Evolutionary conservation across 2,797 vertebrate genomes (phyloP).

Genomic region (Siniperca undulata): DNA sequence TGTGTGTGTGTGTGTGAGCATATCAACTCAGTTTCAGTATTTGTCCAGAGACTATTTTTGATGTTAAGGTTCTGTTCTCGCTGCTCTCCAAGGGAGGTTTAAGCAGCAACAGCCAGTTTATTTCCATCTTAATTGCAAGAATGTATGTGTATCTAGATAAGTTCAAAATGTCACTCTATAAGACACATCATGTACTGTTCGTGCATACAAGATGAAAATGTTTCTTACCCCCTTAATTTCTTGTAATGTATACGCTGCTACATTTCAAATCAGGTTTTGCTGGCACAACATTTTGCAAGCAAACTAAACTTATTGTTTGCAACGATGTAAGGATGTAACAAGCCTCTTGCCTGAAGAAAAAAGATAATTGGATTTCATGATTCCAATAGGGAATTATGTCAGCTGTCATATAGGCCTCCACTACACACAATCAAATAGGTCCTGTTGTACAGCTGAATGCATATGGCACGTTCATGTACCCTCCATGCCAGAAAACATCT

Average conservation of each 20-base stretch:
- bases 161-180: neutral
- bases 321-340: slow-evolving; percentile 3
- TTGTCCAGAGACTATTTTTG: slow-evolving; percentile 54
- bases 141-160: neutral
- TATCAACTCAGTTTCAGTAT: slow-evolving; percentile 40
- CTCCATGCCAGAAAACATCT: neutral
- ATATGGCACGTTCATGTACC: neutral
- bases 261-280: slow-evolving; percentile 23
- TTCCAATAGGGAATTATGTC: slow-evolving; percentile 27
- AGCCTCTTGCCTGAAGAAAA: slow-evolving; percentile 4
- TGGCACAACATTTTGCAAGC: neutral
- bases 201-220: neutral
- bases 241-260: slow-evolving; percentile 13
- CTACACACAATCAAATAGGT: slow-evolving; percentile 6
- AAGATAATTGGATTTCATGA: slow-evolving; percentile 38
- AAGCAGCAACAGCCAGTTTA: slow-evolving; percentile 24
- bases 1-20: slow-evolving; percentile 25
- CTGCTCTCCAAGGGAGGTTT: slow-evolving; percentile 24
- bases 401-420: slow-evolving; percentile 24
- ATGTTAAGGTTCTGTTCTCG: slow-evolving; percentile 48
- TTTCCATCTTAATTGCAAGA: slow-evolving; percentile 4
- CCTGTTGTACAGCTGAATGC: slow-evolving; percentile 15
- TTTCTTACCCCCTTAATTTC: neutral
- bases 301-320: slow-evolving; percentile 10
- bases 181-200: neutral